Percentiles rank a stretch among this genome's conserved stretches.
phyloP scores from a whole-genome alignment of 2,888 invertebrate genomes.

The Melinaea marsaeus region DNA sequence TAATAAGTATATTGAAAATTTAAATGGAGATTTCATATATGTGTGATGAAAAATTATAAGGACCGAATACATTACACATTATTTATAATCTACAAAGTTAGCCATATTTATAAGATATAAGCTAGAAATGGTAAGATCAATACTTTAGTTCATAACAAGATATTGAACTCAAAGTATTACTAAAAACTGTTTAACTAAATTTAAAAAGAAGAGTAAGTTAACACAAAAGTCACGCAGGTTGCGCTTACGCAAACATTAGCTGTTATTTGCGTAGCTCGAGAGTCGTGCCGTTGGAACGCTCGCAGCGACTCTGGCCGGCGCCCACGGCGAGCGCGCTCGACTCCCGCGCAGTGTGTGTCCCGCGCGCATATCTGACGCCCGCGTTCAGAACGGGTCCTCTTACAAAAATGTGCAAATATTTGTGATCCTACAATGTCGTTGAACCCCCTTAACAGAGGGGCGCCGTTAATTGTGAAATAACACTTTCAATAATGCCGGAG shows the following conservation, averaged over 20 bases:
- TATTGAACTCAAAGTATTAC: no score
- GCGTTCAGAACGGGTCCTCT: slow-evolving; percentile 36
- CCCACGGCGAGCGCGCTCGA: slow-evolving; percentile 13
- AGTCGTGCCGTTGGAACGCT: slow-evolving; percentile 24
- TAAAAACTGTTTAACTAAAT: no score
- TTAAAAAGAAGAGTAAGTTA: no score
- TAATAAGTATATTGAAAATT: no score
- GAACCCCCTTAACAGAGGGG: slow-evolving; percentile 40
- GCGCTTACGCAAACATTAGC: slow-evolving; percentile 17
- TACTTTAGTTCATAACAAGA: no score
- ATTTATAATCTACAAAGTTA: no score
- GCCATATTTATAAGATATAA: no score
- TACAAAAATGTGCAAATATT: slow-evolving; percentile 32
- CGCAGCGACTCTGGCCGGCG: slow-evolving; percentile 16
- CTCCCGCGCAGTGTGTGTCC: slow-evolving; percentile 37
- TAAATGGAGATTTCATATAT: no score
- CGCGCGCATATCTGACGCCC: slow-evolving; percentile 46
- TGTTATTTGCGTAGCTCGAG: slow-evolving; percentile 31
- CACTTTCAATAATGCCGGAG: slow-evolving; percentile 64
- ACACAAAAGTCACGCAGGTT: slow-evolving; percentile 8
- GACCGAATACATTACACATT: no score
- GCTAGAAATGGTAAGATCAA: no score
- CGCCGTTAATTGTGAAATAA: slow-evolving; percentile 52
- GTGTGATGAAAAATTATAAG: no score
- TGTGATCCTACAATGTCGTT: slow-evolving; percentile 49